phyloP scores from a whole-genome alignment of 2,113 vertebrate genomes.

The Aplodontia rufa region DNA sequence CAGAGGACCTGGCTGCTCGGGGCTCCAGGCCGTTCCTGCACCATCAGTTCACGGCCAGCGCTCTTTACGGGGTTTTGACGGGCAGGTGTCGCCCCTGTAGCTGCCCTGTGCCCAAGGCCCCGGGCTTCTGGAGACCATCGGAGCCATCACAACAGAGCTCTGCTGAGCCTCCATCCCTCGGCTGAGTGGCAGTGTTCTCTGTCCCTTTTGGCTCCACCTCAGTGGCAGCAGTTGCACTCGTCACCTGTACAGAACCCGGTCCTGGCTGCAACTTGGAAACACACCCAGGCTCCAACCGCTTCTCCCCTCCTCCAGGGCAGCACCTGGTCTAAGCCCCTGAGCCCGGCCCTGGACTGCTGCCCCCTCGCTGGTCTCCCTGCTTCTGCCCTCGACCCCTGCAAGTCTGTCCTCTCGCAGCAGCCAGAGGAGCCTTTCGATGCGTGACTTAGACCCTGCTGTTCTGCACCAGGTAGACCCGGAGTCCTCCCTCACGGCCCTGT shows the following conservation, averaged over 20 bases:
- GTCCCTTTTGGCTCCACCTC: no score
- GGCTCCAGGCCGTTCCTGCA: conserved; percentile 51
- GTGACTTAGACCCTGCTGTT: no score
- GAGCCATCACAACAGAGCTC: accelerated
- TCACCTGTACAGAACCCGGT: no score
- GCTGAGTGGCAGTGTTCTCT: accelerated
- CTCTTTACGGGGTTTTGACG: not conserved
- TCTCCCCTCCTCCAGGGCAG: accelerated
- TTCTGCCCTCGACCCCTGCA: accelerated
- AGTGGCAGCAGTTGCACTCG: no score
- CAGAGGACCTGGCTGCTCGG: not conserved
- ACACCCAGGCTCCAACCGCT: accelerated
- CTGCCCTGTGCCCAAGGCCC: not conserved
- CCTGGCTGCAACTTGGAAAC: accelerated
- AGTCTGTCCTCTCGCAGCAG: accelerated
- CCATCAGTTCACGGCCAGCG: conserved; percentile 61
- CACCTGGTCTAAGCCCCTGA: not conserved
- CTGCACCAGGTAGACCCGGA: not conserved
- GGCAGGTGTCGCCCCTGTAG: conserved; percentile 51
- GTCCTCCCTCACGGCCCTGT: not conserved
- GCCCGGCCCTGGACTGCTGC: accelerated
- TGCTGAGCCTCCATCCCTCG: accelerated
- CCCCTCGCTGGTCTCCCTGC: no score
- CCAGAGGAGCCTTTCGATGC: not conserved
- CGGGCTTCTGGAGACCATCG: not conserved